Evolutionary conservation across 2,113 vertebrate genomes (phyloP).

Genomic region (Dinomys branickii): DNA sequence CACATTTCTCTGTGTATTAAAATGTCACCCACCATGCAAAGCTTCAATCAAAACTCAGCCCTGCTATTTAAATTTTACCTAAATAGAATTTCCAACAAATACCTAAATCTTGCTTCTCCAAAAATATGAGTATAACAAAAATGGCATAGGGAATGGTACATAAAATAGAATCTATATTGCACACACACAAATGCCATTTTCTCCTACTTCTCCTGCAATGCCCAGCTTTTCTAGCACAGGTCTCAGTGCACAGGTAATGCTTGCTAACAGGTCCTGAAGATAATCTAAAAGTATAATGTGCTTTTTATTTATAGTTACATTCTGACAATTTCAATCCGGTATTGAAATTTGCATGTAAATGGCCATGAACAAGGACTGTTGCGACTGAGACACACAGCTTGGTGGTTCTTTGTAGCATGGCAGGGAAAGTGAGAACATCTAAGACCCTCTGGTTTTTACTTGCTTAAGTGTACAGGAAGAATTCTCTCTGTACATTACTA

Average conservation of each 20-base stretch:
- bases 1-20: not conserved
- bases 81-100: not conserved
- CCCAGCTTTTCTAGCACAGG: not conserved
- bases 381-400: fast-evolving
- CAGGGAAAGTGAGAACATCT: fast-evolving
- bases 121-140: not conserved
- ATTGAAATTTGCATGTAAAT: not conserved
- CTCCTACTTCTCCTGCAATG: not conserved
- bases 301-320: constrained; percentile 34
- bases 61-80: not conserved
- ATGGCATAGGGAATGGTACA: fast-evolving
- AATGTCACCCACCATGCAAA: not conserved
- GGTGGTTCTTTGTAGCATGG: not conserved
- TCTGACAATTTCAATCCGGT: not conserved
- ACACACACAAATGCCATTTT: fast-evolving
- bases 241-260: not conserved
- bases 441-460: not conserved
- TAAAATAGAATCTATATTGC: not conserved
- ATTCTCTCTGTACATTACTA: not conserved
- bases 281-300: not conserved
- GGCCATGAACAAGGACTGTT: not conserved
- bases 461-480: not conserved
- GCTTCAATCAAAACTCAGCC: not conserved
- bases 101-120: not conserved
- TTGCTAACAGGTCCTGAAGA: not conserved